Base-by-base conservation (phyloP, 2,888 invertebrate genomes). In the Desoria tigrina region DNA sequence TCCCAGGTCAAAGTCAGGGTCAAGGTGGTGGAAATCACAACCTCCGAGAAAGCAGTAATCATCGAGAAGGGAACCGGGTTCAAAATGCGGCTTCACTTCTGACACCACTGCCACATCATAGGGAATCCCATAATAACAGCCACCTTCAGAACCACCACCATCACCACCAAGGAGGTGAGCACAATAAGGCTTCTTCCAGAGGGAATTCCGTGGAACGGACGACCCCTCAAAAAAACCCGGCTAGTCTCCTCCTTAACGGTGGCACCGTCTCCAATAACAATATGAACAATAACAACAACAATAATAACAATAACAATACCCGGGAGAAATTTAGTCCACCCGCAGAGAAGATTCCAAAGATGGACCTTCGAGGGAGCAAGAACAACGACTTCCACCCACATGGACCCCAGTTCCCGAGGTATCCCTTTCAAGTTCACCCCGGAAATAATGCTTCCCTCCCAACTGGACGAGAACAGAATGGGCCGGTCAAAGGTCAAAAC, bases 21-120 rank as follows among this genome's bases (percentile, higher is more conserved):
- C 89, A 74, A 89, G 89, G 71, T 89, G 90, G 77, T 88, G 88
- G 76, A 55, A 64, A 37, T 23, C 42, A 62, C 49, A 57, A 27
- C 57, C 23, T 55, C 24, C 21, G 42, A 16, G 23, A n/a, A 16
- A 51, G 23, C 32, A 37, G 14, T 39, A 57, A 39, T 27, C 2
- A 14, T 21, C 11, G 24, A 16, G 24, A 21, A 4, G 42, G 57
- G 24, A 57, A 42, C 24, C 45, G 18, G 18, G 16, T 42, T 4
- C 4, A 2, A 11, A 4, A 9, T 11, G 16, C 45, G 45, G 6
- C 21, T 18, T 45, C 45, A 16, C n/a, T 45, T 3, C 45, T 45
- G 16, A 21, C 45, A 4, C 45, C 45, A 16, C n/a, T n/a, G n/a
- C 6, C 21, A 6, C 45, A 6, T 21, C 21, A 16, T 21, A 6